Evolutionary conservation across 2,113 vertebrate species (phyloP), one percentile per base, ranked within the genome.

Genomic region (Notiomystis cincta): DNA sequence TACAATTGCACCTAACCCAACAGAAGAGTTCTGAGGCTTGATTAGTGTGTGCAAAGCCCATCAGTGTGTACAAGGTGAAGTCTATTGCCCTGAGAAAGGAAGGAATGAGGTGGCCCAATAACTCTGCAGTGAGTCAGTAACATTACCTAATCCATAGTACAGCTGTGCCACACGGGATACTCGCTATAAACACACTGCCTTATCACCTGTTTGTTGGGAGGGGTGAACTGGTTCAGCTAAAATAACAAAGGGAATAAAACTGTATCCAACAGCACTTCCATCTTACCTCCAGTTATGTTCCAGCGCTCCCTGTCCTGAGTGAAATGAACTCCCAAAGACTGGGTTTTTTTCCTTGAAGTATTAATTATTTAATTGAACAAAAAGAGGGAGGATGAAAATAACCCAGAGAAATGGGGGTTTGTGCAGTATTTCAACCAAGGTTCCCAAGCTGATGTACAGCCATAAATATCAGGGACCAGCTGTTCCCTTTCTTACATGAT

Each of bases 161-260:
- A 71, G 42, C 64, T 73, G n/a, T 87, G 66, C 50, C 17, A 2
- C 10, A 27, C 0, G 2, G 58, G 38, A 84, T 82, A 47, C 90
- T 86, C 7, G 0, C 82, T 77, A 23, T 85, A 87, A 93, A 85
- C 95, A 92, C 85, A 14, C n/a, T 76, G 82, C 35, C 51, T 67
- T 95, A 93, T 94, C 93, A 58, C 70, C 35, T 88, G 2, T 88
- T 95, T 90, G 53, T 17, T 1, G 5, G 64, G 51, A 57, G 86
- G 37, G 67, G 30, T 78, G 77, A 90, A 73, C 75, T 82, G 65
- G 81, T 89, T 94, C 64, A 72, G 67, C 86, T 95, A 90, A 96
- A 96, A 95, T 87, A 88, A 83, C 72, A 95, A 91, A 71, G 94
- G 88, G 75, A 79, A 50, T 71, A 91, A 86, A 72, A 51, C 58